Base-by-base conservation (phyloP, 2,113 vertebrate species). In the Ornithorhynchus anatinus region DNA sequence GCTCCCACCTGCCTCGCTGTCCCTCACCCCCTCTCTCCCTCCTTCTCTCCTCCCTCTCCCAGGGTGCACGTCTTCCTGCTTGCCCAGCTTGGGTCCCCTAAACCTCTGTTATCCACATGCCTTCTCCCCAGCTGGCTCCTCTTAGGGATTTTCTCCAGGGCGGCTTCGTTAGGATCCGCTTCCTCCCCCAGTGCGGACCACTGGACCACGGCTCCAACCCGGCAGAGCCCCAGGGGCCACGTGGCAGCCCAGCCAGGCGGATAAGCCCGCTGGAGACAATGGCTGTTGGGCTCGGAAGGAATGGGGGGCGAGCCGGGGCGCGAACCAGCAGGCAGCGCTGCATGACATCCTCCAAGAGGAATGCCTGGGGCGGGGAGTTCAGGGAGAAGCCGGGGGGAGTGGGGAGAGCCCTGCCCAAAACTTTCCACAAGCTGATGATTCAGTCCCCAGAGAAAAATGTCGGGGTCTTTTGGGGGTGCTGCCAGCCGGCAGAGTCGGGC, bases 341-440 rank as follows among this genome's bases (percentile, higher is more conserved):
- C 66, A 85, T 87, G 83, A 87, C 85, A 77, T 84, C 72, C 69
- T 84, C 53, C 1, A 59, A 60, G 39, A 85, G 19, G 85, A 87
- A 87, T 85, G 85, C 59, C 10, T 65, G 78, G 66, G 75, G 54
- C 63, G 62, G 45, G 80, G 59, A 53, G 58, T 25, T 72, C n/a
- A n/a, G n/a, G n/a, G n/a, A n/a, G n/a, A n/a, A n/a, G n/a, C n/a
- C 59, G 13, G 69, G 78, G 66, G 75, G 54, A 63, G 62, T 22
- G 80, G 59, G 57, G 58, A 27, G 74, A 72, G 80, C 80, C 70
- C 40, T 56, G 67, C 58, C 42, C 77, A 81, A 84, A 84, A 81
- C 75, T 84, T 87, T 85, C 85, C 80, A 81, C 69, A 61, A 66
- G 43, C 65, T 58, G 64, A 59, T 45, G 67, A 67, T 77, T 72